These are phyloP conservation scores for Campylorhamphus procurvoides DNA, from an alignment of 2,113 vertebrate genomes.

Conservation along the genomic window DNA sequence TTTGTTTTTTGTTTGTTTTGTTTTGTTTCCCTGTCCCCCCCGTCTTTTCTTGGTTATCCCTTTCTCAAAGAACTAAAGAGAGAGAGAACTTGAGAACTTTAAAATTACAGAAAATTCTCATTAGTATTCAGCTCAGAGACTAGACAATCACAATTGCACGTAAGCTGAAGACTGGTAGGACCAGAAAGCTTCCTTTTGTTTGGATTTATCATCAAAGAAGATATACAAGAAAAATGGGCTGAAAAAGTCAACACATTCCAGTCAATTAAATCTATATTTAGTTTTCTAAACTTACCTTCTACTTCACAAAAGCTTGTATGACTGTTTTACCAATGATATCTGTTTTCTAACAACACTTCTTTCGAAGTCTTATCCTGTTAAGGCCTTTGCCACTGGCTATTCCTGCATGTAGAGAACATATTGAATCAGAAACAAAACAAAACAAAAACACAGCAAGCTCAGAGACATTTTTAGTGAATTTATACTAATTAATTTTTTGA, in stretches of 20 bases:
- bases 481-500: not conserved
- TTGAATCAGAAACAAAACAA: not conserved
- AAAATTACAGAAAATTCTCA: not conserved
- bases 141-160: not conserved
- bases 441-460: not conserved
- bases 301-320: not conserved
- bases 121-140: not conserved
- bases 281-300: not conserved
- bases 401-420: not conserved
- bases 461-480: not conserved
- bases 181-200: not conserved
- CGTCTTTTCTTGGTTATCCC: not conserved
- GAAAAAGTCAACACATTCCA: not conserved
- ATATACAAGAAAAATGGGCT: not conserved
- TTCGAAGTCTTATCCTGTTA: not conserved
- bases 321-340: not conserved
- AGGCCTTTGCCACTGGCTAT: not conserved
- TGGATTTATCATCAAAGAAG: not conserved
- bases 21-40: accelerated
- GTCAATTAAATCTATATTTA: not conserved
- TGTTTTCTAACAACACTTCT: not conserved
- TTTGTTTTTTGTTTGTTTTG: not conserved
- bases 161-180: not conserved
- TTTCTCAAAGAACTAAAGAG: not conserved
- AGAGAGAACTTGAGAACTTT: not conserved